phyloP scores from a whole-genome alignment of 2,888 invertebrate genomes.

The Ypsolopha scabrella region DNA sequence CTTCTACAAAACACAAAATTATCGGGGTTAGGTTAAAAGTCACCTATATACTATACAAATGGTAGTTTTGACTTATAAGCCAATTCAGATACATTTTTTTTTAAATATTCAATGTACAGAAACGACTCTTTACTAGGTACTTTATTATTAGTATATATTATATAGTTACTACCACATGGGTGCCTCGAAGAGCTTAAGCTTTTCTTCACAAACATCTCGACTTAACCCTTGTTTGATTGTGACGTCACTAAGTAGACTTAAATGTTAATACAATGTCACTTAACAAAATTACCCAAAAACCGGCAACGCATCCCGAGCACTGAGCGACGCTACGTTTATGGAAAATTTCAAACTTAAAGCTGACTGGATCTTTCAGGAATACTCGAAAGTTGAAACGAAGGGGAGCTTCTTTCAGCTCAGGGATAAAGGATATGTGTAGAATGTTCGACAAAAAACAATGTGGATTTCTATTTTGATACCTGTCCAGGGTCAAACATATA shows the following conservation, averaged over 20 bases:
- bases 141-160: too few species aligned
- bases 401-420: neutral
- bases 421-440: neutral
- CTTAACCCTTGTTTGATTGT: too few species aligned
- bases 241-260: neutral
- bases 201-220: too few species aligned
- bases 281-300: neutral
- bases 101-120: too few species aligned
- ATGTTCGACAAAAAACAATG: neutral
- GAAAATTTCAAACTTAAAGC: slow-evolving; percentile 9
- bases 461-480: neutral
- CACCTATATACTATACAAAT: too few species aligned
- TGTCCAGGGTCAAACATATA: neutral
- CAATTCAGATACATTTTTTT: too few species aligned
- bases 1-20: too few species aligned
- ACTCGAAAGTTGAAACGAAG: slow-evolving; percentile 1
- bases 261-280: neutral
- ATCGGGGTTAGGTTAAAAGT: too few species aligned
- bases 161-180: too few species aligned
- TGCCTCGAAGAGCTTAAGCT: too few species aligned
- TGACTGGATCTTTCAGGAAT: slow-evolving; percentile 5
- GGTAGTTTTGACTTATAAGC: too few species aligned
- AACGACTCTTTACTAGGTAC: too few species aligned
- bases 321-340: slow-evolving; percentile 8
- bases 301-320: neutral